Evolutionary conservation across 2,797 vertebrate genomes (phyloP), one percentile per base, ranked within the genome.

Genomic region (Cynopterus sphinx): DNA sequence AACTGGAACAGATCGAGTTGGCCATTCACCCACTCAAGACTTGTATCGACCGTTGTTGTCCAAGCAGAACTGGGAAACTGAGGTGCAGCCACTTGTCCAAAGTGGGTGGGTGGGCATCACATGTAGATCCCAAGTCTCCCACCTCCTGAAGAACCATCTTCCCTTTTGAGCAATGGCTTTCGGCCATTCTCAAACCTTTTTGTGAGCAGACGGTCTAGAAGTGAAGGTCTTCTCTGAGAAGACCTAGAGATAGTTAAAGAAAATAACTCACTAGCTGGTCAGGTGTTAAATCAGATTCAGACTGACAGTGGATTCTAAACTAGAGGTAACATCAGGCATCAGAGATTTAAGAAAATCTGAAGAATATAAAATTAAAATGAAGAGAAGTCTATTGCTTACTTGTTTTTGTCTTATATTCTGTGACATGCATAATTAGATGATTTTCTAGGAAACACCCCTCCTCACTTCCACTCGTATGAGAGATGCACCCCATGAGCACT

Each of bases 351-450:
- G 65, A 85, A 74, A 93, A 82, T 83, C 70, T 74, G 8, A 33
- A 3, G 9, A 43, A 87, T 43, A 81, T 15, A 17, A 73, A 95
- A 36, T 26, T 43, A 51, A 87, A 93, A 36, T 13, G 24, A 84
- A 90, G 41, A 39, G 41, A 63, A 43, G 41, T 71, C 46, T 71
- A 28, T 53, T 22, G 16, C 22, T 87, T 26, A 26, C 10, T 19
- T 93, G 33, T 49, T 67, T 59, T 63, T 53, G 49, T 36, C 85
- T 81, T 93, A 46, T 81, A 83, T 87, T 90, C 74, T 87, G 61
- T 85, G 53, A 65, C 28, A 49, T 59, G 33, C 28, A 70, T 41
- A 68, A 49, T 36, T 71, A 55, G 24, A n/a, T 78, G 8, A 31
- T 83, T 78, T 75, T 74, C 59, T n/a, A n/a, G 43, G 49, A 84